Evolutionary conservation across 2,797 vertebrate genomes (phyloP).

Genomic region (Characodon lateralis): DNA sequence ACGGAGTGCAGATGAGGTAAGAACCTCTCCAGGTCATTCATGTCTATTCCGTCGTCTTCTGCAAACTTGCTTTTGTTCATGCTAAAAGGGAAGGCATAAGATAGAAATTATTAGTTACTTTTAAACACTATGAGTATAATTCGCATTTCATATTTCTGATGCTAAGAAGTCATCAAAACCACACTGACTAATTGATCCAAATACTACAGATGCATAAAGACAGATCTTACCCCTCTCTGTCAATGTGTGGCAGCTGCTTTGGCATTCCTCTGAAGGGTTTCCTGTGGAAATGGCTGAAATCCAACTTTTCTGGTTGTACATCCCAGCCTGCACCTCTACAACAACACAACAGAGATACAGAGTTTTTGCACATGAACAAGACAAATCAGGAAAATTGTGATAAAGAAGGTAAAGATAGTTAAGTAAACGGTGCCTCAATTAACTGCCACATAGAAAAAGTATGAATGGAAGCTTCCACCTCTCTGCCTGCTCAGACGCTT

Average conservation of each 20-base stretch:
- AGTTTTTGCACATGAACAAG: neutral
- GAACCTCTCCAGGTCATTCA: slow-evolving; percentile 95
- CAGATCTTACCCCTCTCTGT: slow-evolving; percentile 89
- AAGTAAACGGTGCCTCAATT: neutral
- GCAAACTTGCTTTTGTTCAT: slow-evolving; percentile 91
- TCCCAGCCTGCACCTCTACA: slow-evolving; percentile 93
- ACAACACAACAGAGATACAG: slow-evolving; percentile 7
- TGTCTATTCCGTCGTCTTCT: slow-evolving; percentile 90
- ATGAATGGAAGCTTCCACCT: neutral
- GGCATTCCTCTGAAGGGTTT: slow-evolving; percentile 86
- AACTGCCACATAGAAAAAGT: neutral
- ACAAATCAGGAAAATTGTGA: neutral
- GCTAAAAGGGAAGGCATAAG: slow-evolving; percentile 65
- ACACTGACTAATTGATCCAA: neutral
- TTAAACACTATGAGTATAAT: neutral
- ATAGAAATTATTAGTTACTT: neutral
- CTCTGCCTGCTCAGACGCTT: too few relatives aligned
- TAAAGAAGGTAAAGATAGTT: neutral
- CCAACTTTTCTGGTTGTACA: slow-evolving; percentile 95
- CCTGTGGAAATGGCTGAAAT: slow-evolving; percentile 93
- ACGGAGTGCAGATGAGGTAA: slow-evolving; percentile 90
- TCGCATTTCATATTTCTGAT: neutral
- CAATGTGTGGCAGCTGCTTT: slow-evolving; percentile 93
- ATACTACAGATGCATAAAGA: neutral
- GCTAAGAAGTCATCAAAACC: neutral